These are phyloP conservation scores for Agrochola lychnidis DNA, from an alignment of 2,888 invertebrate species.

Conservation along the genomic window DNA sequence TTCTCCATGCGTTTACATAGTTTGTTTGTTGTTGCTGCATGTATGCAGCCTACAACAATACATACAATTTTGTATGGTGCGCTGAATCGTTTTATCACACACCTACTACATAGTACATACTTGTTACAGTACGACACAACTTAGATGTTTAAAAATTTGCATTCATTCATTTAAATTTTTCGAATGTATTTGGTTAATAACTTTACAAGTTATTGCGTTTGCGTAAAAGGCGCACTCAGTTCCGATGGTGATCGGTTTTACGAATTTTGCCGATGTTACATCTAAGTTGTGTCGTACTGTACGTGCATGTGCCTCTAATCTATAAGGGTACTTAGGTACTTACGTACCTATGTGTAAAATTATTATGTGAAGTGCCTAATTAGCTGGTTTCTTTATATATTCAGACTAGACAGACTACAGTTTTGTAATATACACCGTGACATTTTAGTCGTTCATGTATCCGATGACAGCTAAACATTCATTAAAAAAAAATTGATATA, in stretches of 20 bases:
- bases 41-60: constrained; percentile 36
- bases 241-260: too few species aligned
- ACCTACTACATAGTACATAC: not conserved
- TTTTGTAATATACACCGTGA: not conserved
- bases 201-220: too few species aligned
- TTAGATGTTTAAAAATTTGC: too few species aligned
- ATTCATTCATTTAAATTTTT: too few species aligned
- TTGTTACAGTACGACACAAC: not conserved
- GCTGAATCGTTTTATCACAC: constrained; percentile 36
- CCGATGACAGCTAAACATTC: too few species aligned
- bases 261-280: too few species aligned
- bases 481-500: too few species aligned
- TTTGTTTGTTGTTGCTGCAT: constrained; percentile 48
- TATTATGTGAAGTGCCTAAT: constrained; percentile 1
- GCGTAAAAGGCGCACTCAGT: too few species aligned
- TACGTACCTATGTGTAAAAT: not conserved
- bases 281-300: too few species aligned
- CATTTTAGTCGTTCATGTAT: too few species aligned
- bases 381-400: not conserved
- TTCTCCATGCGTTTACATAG: constrained; percentile 42
- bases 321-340: not conserved
- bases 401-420: not conserved
- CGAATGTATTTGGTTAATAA: too few species aligned
- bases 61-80: constrained; percentile 38
- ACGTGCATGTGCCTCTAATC: not conserved